phyloP scores from a whole-genome alignment of 2,113 vertebrate species.

The Seriola quinqueradiata region DNA sequence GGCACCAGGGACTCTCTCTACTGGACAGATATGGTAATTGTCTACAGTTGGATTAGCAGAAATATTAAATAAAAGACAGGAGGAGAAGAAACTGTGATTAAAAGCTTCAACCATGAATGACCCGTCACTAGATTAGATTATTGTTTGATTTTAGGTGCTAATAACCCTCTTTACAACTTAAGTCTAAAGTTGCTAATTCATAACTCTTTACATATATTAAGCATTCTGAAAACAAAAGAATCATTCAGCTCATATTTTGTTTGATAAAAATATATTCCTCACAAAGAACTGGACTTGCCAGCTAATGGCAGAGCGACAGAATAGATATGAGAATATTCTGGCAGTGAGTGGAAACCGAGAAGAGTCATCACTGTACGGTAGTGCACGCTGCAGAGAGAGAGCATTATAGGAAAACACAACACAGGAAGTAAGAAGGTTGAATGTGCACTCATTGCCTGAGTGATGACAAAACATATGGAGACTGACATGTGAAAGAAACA shows the following conservation, averaged over 20 bases:
- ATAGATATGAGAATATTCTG: slow-evolving; percentile 60
- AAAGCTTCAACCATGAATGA: neutral
- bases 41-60: neutral
- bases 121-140: neutral
- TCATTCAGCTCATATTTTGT: slow-evolving; percentile 44
- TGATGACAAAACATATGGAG: too few relatives aligned
- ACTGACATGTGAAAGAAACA: too few relatives aligned
- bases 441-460: too few relatives aligned
- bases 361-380: slow-evolving; percentile 57
- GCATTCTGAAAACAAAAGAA: slow-evolving; percentile 18
- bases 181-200: slow-evolving; percentile 13
- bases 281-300: slow-evolving; percentile 45
- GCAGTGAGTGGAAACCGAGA: slow-evolving; percentile 60
- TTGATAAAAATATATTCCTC: slow-evolving; percentile 40
- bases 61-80: neutral
- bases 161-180: slow-evolving; percentile 12
- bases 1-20: neutral
- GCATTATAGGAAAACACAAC: slow-evolving; percentile 54
- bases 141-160: slow-evolving; percentile 2
- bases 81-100: neutral
- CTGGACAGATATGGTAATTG: slow-evolving; percentile 8
- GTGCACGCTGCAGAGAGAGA: slow-evolving; percentile 33
- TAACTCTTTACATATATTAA: slow-evolving; percentile 2
- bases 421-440: slow-evolving; percentile 27
- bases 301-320: slow-evolving; percentile 53